Evolutionary conservation across 2,888 invertebrate species (phyloP).

Genomic region (Dryomyza anilis): DNA sequence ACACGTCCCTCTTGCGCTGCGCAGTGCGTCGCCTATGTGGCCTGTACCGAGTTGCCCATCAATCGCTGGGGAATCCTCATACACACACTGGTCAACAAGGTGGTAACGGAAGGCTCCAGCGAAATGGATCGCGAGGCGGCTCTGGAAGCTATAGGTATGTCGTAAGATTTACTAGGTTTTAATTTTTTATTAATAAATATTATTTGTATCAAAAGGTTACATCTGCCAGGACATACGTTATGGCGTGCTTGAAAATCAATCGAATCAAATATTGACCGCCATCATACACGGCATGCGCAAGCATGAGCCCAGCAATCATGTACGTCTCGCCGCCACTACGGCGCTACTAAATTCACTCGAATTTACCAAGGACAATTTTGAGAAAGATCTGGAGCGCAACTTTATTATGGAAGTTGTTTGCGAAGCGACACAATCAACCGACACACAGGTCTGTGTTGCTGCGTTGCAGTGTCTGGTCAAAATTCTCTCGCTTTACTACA

Average conservation of each 20-base stretch:
- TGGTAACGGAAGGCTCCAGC: constrained; percentile 82
- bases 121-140: constrained; percentile 97
- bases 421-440: constrained; percentile 94
- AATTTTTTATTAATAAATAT: neutral
- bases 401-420: constrained; percentile 99
- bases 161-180: constrained; percentile 39
- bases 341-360: constrained; percentile 96
- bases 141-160: constrained; percentile 88
- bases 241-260: constrained; percentile 87
- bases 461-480: constrained; percentile 97
- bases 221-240: constrained; percentile 98
- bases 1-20: constrained; percentile 96
- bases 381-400: constrained; percentile 95
- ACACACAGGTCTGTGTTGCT: constrained; percentile 92
- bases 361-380: constrained; percentile 98
- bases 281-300: constrained; percentile 99
- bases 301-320: constrained; percentile 90
- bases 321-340: constrained; percentile 93
- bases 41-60: constrained; percentile 92
- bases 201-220: constrained; percentile 65
- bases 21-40: constrained; percentile 98
- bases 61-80: constrained; percentile 94
- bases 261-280: constrained; percentile 96
- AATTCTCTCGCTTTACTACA: constrained; percentile 97
- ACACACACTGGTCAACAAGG: constrained; percentile 84